Conservation (phyloP, 2,797 vertebrate species). For the Discoglossus pictus region DNA sequence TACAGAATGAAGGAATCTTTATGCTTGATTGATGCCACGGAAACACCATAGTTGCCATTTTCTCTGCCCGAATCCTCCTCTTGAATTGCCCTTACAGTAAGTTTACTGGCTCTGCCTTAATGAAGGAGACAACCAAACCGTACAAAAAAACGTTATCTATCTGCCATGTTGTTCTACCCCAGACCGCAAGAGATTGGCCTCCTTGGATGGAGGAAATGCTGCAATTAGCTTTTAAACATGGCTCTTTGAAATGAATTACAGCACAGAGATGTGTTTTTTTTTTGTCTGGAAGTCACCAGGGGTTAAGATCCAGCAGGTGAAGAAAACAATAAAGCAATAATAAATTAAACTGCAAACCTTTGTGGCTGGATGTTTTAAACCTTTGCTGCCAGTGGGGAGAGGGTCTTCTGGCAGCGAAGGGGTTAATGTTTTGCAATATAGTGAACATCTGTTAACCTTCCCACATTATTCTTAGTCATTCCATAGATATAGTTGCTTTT, state of each 20-base stretch:
- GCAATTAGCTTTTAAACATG: too few relatives aligned
- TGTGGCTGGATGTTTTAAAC: conserved; percentile 21
- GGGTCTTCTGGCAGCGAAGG: conserved; percentile 6
- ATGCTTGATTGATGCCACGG: too few relatives aligned
- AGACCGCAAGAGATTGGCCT: neutral
- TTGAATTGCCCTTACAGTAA: too few relatives aligned
- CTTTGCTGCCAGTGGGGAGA: conserved; percentile 22
- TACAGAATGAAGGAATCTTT: too few relatives aligned
- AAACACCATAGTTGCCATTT: too few relatives aligned
- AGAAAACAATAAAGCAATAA: conserved; percentile 29
- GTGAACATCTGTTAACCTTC: conserved; percentile 3
- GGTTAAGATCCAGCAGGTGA: conserved; percentile 31
- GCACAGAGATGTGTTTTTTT: too few relatives aligned
- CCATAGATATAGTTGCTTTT: neutral
- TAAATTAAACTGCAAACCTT: conserved; percentile 32
- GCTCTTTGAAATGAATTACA: too few relatives aligned
- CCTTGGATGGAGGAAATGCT: neutral
- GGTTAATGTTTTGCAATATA: conserved; percentile 6
- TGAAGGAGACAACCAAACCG: conserved; percentile 38
- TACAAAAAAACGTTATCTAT: neutral
- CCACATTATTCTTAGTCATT: conserved; percentile 12
- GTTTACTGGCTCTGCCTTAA: too few relatives aligned
- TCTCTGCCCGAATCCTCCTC: too few relatives aligned
- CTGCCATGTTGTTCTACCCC: conserved; percentile 13
- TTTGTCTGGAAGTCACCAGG: conserved; percentile 21